A percentile compares a stretch with the other conserved stretches of the same genome.
Evolutionary conservation across 1,140 invertebrate species (phyloP).

Genomic region (Dufourea novaeangliae): DNA sequence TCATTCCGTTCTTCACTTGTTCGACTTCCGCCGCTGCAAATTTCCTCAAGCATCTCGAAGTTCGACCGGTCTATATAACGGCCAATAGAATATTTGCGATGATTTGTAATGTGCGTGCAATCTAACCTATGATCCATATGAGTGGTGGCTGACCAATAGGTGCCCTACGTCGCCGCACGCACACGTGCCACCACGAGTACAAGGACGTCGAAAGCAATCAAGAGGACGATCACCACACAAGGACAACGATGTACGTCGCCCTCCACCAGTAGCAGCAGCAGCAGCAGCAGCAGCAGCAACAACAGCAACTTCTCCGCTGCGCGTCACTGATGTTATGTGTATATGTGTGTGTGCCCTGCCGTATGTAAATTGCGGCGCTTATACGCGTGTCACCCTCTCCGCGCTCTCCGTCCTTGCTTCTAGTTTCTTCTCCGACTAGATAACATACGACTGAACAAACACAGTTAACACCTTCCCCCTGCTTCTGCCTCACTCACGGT

Average conservation of each 20-base stretch:
- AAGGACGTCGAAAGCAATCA: slow-evolving; percentile 13
- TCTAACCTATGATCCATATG: slow-evolving; percentile 81
- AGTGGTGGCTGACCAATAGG: slow-evolving; percentile 44
- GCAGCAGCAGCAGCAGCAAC: no score
- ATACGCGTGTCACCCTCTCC: slow-evolving; percentile 40
- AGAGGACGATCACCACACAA: background rate
- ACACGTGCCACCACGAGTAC: slow-evolving; percentile 30
- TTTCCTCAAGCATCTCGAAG: slow-evolving; percentile 5
- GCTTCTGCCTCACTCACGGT: background rate
- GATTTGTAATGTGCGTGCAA: slow-evolving; percentile 34
- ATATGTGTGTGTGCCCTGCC: slow-evolving; percentile 10
- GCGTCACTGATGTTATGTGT: slow-evolving; percentile 40
- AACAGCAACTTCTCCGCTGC: slow-evolving; percentile 27
- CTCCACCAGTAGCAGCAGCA: no score
- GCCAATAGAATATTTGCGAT: no score
- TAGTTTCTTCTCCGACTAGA: slow-evolving; percentile 14
- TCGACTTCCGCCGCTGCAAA: background rate
- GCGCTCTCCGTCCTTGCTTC: slow-evolving; percentile 4
- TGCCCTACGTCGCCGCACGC: slow-evolving; percentile 29
- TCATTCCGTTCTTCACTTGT: background rate
- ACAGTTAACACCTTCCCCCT: background rate
- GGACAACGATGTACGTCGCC: slow-evolving; percentile 9
- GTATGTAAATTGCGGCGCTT: slow-evolving; percentile 33
- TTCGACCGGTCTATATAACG: no score
- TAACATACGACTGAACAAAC: slow-evolving; percentile 18